A percentile compares a stretch with the other conserved stretches of the same genome.
Evolutionary conservation across 2,113 vertebrate genomes (phyloP).

Genomic region (Prinia subflava): DNA sequence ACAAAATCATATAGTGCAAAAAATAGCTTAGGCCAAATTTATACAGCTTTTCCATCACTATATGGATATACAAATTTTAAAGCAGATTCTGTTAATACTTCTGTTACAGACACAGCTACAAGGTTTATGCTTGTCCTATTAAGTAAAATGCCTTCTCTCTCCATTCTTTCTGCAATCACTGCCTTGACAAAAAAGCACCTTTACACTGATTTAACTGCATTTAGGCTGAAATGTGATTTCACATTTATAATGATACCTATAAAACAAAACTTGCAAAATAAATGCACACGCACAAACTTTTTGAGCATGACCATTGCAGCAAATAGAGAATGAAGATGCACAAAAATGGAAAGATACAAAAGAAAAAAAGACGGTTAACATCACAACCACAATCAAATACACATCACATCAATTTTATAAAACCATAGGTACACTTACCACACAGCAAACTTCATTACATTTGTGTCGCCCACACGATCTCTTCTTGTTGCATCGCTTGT

Average conservation of each 20-base stretch:
- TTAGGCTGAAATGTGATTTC: background rate
- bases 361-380: background rate
- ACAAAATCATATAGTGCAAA: background rate
- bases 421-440: conserved; percentile 76
- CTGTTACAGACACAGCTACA: background rate
- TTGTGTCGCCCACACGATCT: conserved; percentile 94
- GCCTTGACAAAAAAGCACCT: background rate
- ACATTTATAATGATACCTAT: background rate
- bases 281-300: background rate
- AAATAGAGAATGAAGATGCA: background rate
- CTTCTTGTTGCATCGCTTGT: conserved; percentile 93
- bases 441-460: conserved; percentile 93
- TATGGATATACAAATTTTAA: background rate
- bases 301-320: background rate
- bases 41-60: background rate
- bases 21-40: background rate
- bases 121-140: background rate
- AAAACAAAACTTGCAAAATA: background rate
- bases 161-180: background rate
- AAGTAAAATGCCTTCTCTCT: background rate
- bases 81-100: background rate
- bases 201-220: background rate
- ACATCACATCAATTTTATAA: background rate
- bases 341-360: background rate
- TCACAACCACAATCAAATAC: background rate